Conservation (phyloP, 2,113 vertebrate species). For the Pipa parva region DNA sequence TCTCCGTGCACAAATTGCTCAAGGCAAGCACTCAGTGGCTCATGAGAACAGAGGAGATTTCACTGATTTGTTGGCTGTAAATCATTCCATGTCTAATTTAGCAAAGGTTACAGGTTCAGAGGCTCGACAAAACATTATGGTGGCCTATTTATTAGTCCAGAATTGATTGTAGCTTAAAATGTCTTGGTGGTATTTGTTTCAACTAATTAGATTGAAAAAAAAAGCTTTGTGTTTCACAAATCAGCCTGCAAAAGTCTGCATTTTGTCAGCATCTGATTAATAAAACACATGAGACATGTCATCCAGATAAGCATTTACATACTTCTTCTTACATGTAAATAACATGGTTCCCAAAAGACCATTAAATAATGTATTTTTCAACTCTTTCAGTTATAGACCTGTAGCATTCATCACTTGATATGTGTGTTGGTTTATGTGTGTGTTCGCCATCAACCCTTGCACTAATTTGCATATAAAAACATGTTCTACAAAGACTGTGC, state of each 20-base stretch:
- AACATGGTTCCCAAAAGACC: too few relatives aligned
- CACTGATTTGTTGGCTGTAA: slow-evolving; percentile 28
- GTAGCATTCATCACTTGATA: too few relatives aligned
- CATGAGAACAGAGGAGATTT: slow-evolving; percentile 21
- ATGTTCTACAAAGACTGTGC: too few relatives aligned
- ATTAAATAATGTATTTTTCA: too few relatives aligned
- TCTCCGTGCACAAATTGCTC: slow-evolving; percentile 30
- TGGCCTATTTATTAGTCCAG: slow-evolving; percentile 34
- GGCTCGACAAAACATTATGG: slow-evolving; percentile 36
- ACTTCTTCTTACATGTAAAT: neutral
- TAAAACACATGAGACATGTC: neutral
- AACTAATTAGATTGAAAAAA: slow-evolving; percentile 31
- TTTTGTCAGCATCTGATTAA: slow-evolving; percentile 3
- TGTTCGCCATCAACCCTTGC: too few relatives aligned
- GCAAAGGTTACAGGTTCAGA: slow-evolving; percentile 31
- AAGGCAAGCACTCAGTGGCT: slow-evolving; percentile 29
- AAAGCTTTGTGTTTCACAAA: slow-evolving; percentile 17
- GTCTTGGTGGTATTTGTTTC: slow-evolving; percentile 21
- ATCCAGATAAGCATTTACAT: neutral
- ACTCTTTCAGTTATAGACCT: too few relatives aligned
- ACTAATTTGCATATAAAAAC: too few relatives aligned
- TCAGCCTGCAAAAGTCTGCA: slow-evolving; percentile 11
- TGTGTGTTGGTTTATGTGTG: too few relatives aligned
- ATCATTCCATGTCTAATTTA: slow-evolving; percentile 39
- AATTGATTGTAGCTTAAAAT: slow-evolving; percentile 37